Percentiles rank a stretch among this genome's conserved stretches.
Evolutionary conservation across 2,888 invertebrate species (phyloP).

Genomic region (Morpho helenor): DNA sequence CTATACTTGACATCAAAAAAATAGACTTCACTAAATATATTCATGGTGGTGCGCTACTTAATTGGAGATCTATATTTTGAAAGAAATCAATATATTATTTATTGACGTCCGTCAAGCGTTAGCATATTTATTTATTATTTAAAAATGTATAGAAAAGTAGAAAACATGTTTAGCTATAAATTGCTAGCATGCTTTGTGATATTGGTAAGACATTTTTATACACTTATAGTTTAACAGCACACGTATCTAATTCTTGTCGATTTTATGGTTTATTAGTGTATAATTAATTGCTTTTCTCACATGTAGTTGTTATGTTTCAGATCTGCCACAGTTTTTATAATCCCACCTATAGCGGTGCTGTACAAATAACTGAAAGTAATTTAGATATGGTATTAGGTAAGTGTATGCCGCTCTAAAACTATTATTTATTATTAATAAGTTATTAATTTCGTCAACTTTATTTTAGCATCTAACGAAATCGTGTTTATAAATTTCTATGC

Average conservation of each 20-base stretch:
- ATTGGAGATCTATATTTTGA: constrained; percentile 2
- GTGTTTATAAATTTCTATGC: constrained; percentile 99
- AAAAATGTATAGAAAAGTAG: constrained; percentile 26
- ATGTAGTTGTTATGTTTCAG: constrained; percentile 62
- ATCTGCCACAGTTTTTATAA: constrained; percentile 82
- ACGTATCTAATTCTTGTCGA: constrained; percentile 48
- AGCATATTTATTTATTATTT: neutral
- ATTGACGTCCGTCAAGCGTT: neutral
- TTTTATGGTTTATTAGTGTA: constrained; percentile 57
- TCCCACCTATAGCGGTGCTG: constrained; percentile 89
- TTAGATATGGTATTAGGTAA: constrained; percentile 92
- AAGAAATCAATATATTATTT: constrained; percentile 6
- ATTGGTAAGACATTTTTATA: constrained; percentile 49
- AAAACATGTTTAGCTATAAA: constrained; percentile 48
- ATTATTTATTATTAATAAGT: neutral
- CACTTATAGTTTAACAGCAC: constrained; percentile 29
- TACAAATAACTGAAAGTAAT: constrained; percentile 88
- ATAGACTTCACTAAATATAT: neutral
- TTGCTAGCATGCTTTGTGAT: constrained; percentile 46
- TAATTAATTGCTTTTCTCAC: constrained; percentile 53
- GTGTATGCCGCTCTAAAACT: constrained; percentile 30
- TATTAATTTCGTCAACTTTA: neutral
- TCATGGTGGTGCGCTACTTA: constrained; percentile 11
- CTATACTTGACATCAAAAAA: no score
- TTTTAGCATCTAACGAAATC: constrained; percentile 95